Conservation (phyloP, 2,797 vertebrate genomes). For the Chiroxiphia lanceolata region DNA sequence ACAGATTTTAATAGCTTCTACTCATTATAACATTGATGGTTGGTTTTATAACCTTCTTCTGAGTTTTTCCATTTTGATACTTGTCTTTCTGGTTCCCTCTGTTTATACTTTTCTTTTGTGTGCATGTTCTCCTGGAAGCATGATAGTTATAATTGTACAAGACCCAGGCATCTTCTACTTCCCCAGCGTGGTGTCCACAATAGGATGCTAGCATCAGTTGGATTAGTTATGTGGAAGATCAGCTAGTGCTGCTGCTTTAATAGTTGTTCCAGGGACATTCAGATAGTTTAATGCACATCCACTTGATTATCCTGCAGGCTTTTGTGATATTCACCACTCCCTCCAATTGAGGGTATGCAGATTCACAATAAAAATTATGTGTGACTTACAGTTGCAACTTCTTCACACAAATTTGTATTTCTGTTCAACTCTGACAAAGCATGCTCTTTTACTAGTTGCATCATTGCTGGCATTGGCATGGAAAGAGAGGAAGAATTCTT, state of each 20-base stretch:
- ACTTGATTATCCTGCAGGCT: rapidly evolving
- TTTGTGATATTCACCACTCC: background rate
- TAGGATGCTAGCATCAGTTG: background rate
- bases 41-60: background rate
- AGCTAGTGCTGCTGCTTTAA: background rate
- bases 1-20: background rate
- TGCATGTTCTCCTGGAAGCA: background rate
- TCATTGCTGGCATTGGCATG: background rate
- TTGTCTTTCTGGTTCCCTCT: background rate
- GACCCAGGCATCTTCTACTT: background rate
- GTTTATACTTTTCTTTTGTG: background rate
- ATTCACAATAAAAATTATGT: background rate
- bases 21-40: background rate
- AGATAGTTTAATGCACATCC: background rate
- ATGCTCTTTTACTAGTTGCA: background rate
- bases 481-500: background rate
- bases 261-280: background rate
- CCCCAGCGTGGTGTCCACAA: background rate
- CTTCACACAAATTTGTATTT: background rate
- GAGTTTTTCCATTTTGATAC: background rate
- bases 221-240: background rate
- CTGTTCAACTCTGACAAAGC: background rate
- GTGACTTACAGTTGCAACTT: background rate
- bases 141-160: background rate
- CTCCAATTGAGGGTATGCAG: background rate